A percentile compares a stretch with the other conserved stretches of the same genome.
Conservation (phyloP, 2,113 vertebrate genomes). For the Hyaena hyaena region DNA sequence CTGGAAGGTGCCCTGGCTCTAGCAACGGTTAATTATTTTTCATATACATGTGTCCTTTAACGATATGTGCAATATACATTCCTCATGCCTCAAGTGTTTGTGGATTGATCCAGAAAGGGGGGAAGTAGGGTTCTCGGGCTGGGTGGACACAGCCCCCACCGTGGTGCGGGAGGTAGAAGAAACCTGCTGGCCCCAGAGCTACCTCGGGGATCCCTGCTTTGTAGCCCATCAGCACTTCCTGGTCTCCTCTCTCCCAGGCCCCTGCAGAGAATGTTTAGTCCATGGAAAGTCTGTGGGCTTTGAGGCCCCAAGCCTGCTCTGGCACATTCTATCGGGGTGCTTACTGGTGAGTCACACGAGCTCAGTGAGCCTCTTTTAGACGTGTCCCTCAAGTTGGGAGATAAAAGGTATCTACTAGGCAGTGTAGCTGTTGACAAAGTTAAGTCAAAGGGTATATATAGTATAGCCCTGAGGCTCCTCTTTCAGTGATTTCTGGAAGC, state of each 20-base stretch:
- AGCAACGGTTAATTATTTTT: not conserved
- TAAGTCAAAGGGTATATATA: not conserved
- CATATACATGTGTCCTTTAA: not conserved
- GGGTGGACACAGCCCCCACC: not conserved
- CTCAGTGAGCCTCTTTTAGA: not conserved
- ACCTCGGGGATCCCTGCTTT: fast-evolving
- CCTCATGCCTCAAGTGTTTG: not conserved
- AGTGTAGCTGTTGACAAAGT: not conserved
- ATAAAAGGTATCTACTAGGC: not conserved
- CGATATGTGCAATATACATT: not conserved
- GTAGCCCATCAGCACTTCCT: not conserved
- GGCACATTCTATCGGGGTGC: not conserved
- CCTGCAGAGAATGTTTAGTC: fast-evolving
- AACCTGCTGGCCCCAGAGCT: fast-evolving
- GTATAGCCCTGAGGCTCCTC: not conserved
- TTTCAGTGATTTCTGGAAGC: not conserved
- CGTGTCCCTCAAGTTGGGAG: not conserved
- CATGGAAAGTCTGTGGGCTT: not conserved
- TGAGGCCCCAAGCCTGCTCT: not conserved
- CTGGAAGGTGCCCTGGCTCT: fast-evolving
- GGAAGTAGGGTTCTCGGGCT: not conserved
- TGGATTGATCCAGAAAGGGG: not conserved
- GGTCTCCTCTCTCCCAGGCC: fast-evolving
- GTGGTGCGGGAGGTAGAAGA: not conserved
- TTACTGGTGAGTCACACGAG: not conserved